These are phyloP conservation scores for Podarcis siculus DNA, from an alignment of 2,797 vertebrate species.

Conservation along the genomic window DNA sequence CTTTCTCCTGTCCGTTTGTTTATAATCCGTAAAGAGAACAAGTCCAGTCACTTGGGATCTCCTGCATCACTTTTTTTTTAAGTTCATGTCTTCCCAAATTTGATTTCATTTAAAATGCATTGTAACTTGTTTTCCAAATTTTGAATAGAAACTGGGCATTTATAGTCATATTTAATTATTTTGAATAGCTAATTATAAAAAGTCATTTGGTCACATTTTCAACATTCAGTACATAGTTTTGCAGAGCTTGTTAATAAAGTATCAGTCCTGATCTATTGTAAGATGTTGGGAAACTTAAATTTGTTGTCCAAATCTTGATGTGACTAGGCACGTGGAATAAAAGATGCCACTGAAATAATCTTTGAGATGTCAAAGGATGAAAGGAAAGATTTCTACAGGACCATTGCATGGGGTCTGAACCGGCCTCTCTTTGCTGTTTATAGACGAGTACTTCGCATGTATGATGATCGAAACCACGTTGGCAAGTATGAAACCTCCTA, in stretches of 20 bases:
- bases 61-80: background rate
- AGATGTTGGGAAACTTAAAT: conserved; percentile 41
- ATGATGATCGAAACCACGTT: conserved; percentile 98
- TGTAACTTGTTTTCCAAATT: background rate
- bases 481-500: conserved; percentile 90
- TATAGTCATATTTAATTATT: background rate
- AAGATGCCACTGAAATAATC: conserved; percentile 97
- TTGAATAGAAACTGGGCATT: background rate
- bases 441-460: conserved; percentile 96
- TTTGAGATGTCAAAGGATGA: conserved; percentile 99
- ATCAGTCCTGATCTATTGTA: conserved; percentile 15
- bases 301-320: conserved; percentile 30
- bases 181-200: background rate
- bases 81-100: conserved; percentile 1
- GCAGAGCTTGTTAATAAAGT: background rate
- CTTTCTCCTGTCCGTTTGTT: too few species aligned
- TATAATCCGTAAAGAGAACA: too few species aligned
- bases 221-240: background rate
- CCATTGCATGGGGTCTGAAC: conserved; percentile 95
- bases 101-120: background rate
- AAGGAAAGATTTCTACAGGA: conserved; percentile 98
- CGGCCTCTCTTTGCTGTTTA: conserved; percentile 97
- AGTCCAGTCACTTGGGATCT: too few species aligned
- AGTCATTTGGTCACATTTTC: conserved; percentile 16
- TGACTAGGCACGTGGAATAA: conserved; percentile 90